Evolutionary conservation across 2,113 vertebrate species (phyloP).

Genomic region (Thryonomys swinderianus): DNA sequence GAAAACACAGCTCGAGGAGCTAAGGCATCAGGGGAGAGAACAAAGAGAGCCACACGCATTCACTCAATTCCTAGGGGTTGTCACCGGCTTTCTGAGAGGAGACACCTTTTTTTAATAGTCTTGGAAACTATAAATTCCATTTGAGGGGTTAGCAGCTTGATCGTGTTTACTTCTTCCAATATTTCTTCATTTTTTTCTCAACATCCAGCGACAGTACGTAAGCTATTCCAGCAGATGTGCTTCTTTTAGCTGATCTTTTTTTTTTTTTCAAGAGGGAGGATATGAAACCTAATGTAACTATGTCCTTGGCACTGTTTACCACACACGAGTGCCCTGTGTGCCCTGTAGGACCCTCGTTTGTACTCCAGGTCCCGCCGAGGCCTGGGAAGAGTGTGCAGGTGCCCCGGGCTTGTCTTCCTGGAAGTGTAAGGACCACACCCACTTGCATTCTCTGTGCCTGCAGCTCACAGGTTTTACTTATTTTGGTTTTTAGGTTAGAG

Average conservation of each 20-base stretch:
- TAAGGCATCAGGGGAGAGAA: neutral
- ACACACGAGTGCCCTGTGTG: fast-evolving
- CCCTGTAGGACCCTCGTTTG: neutral
- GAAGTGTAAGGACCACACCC: neutral
- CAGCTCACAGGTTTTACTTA: neutral
- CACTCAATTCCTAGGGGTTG: neutral
- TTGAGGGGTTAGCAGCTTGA: neutral
- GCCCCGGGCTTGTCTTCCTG: neutral
- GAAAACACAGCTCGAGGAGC: neutral
- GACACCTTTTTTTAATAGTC: neutral
- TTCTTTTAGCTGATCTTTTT: neutral
- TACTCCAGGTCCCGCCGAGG: fast-evolving
- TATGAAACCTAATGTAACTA: fast-evolving
- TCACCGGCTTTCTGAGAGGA: no score
- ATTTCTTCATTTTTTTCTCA: neutral
- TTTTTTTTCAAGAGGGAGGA: neutral
- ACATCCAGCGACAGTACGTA: neutral
- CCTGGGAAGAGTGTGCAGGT: no score
- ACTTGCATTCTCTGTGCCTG: neutral
- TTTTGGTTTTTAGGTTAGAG: neutral
- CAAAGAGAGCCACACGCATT: neutral
- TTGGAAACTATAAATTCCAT: neutral
- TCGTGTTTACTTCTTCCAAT: neutral
- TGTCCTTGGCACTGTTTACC: no score
- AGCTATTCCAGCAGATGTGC: neutral